Percentiles rank a stretch among this genome's conserved stretches.
phyloP scores from a whole-genome alignment of 1,140 invertebrate species.

The Matsumurasca onukii region DNA sequence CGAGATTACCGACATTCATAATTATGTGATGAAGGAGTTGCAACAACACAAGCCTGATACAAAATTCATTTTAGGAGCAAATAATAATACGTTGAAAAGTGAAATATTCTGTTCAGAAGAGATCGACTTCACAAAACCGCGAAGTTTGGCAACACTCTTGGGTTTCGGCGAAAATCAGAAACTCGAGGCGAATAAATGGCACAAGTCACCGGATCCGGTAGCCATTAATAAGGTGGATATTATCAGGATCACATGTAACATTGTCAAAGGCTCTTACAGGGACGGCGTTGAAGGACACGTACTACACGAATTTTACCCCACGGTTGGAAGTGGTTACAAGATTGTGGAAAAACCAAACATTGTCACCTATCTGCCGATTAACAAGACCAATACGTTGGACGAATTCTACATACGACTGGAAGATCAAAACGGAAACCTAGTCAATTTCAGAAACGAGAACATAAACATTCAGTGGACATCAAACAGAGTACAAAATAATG shows the following conservation, averaged over 20 bases:
- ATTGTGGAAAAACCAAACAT: conserved; percentile 42
- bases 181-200: background rate
- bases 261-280: conserved; percentile 39
- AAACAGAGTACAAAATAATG: too few species aligned
- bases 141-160: background rate
- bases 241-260: conserved; percentile 30
- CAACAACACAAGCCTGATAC: background rate
- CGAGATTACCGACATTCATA: too few species aligned
- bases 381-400: too few species aligned
- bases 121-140: conserved; percentile 1
- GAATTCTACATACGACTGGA: conserved; percentile 36
- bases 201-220: conserved; percentile 7
- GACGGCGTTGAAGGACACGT: too few species aligned
- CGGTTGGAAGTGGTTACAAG: conserved; percentile 41
- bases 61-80: background rate
- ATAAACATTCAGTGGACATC: too few species aligned
- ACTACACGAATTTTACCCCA: too few species aligned
- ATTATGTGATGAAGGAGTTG: background rate
- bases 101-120: too few species aligned
- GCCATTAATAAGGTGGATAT: conserved; percentile 20
- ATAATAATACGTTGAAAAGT: conserved; percentile 20
- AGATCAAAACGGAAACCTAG: conserved; percentile 36
- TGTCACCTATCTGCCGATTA: too few species aligned
- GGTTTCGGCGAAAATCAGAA: background rate
- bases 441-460: too few species aligned